phyloP scores from a whole-genome alignment of 2,888 invertebrate species.

The Drosophila cognata region DNA sequence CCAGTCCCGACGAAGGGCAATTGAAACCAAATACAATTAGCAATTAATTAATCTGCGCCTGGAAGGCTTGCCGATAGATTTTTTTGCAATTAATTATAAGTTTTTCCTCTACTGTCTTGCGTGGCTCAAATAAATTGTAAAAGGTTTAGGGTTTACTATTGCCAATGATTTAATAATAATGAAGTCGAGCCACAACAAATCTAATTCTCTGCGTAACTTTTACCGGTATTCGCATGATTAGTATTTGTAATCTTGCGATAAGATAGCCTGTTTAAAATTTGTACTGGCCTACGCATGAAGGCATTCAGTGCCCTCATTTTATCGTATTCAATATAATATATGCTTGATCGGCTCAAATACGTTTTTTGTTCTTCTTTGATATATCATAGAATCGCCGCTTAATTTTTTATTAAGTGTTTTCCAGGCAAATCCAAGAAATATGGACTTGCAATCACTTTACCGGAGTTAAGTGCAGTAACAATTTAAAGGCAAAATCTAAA shows the following conservation, averaged over 20 bases:
- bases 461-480: background rate
- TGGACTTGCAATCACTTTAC: background rate
- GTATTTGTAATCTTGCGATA: background rate
- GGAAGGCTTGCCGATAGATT: constrained; percentile 56
- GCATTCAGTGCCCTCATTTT: background rate
- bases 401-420: no score
- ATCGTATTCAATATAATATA: background rate
- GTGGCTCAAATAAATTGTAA: constrained; percentile 19
- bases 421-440: no score
- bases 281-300: background rate
- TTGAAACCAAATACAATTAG: constrained; percentile 28
- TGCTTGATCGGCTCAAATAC: background rate
- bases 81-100: constrained; percentile 13
- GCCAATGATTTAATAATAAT: background rate
- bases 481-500: background rate
- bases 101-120: constrained; percentile 14
- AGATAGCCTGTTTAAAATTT: background rate
- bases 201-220: background rate
- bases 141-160: constrained; percentile 40
- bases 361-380: no score
- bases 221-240: background rate
- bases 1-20: constrained; percentile 72
- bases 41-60: constrained; percentile 22
- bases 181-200: background rate
- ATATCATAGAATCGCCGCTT: no score